Conservation (phyloP, 2,797 vertebrate species). For the Lindbergichthys nudifrons region DNA sequence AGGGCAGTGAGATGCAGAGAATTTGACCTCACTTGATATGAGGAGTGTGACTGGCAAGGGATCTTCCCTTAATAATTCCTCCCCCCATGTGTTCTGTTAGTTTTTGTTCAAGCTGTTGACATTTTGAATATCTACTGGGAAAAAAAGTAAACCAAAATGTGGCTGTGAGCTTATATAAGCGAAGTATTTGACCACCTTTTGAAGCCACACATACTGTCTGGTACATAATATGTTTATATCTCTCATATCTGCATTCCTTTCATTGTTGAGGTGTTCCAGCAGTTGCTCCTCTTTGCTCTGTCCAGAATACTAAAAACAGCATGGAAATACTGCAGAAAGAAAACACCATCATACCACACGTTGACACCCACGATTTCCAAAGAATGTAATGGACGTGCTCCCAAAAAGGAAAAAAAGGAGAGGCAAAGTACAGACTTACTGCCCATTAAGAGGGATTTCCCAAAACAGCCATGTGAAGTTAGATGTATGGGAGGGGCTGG, state of each 20-base stretch:
- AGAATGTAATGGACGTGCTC: conserved; percentile 77
- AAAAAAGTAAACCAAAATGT: conserved; percentile 9
- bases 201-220: conserved; percentile 35
- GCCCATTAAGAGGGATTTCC: conserved; percentile 81
- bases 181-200: conserved; percentile 4
- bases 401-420: conserved; percentile 68
- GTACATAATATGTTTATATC: conserved; percentile 46
- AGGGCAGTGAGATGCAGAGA: conserved; percentile 30
- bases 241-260: conserved; percentile 73
- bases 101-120: conserved; percentile 35
- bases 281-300: conserved; percentile 55
- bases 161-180: conserved; percentile 21
- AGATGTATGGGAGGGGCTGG: conserved; percentile 65
- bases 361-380: conserved; percentile 81
- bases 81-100: background rate
- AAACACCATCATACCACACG: conserved; percentile 73
- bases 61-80: conserved; percentile 23
- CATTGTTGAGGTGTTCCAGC: conserved; percentile 71
- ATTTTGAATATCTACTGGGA: conserved; percentile 17
- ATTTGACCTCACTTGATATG: conserved; percentile 46
- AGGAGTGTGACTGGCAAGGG: conserved; percentile 34
- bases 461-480: conserved; percentile 74
- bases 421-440: conserved; percentile 71
- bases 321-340: conserved; percentile 72
- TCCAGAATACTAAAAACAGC: conserved; percentile 64